These are phyloP conservation scores for Carapus acus DNA, from an alignment of 2,797 vertebrate species.

Conservation along the genomic window DNA sequence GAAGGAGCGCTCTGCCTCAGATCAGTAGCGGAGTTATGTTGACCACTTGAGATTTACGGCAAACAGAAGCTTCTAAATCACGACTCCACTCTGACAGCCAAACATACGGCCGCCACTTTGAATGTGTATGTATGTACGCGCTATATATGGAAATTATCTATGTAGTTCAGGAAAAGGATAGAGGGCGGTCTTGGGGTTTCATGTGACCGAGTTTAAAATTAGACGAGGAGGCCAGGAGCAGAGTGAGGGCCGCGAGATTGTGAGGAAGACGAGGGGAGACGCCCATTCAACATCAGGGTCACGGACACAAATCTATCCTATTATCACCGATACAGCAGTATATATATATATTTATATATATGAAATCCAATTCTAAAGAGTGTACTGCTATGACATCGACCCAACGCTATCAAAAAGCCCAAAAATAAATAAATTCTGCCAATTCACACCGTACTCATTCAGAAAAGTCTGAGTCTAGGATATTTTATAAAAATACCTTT, in stretches of 20 bases:
- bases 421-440: constrained; percentile 66
- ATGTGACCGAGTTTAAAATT: constrained; percentile 47
- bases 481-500: constrained; percentile 75
- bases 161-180: constrained; percentile 27
- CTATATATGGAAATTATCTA: constrained; percentile 31
- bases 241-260: constrained; percentile 13
- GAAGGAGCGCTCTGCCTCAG: not conserved
- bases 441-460: constrained; percentile 55
- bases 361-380: constrained; percentile 46
- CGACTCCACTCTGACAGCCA: too few relatives aligned
- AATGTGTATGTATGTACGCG: constrained; percentile 2
- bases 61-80: too few relatives aligned
- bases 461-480: constrained; percentile 58
- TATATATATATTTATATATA: too few relatives aligned
- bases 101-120: not conserved
- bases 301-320: constrained; percentile 19
- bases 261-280: constrained; percentile 6
- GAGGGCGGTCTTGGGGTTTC: constrained; percentile 20
- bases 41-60: too few relatives aligned
- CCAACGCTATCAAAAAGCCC: constrained; percentile 61
- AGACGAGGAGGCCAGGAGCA: constrained; percentile 15
- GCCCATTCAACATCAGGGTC: not conserved
- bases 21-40: too few relatives aligned
- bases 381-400: constrained; percentile 53
- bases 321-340: too few relatives aligned